A percentile compares a stretch with the other conserved stretches of the same genome.
These are phyloP conservation scores for Linurgus olivaceus DNA, from an alignment of 2,797 vertebrate species.

Conservation along the genomic window DNA sequence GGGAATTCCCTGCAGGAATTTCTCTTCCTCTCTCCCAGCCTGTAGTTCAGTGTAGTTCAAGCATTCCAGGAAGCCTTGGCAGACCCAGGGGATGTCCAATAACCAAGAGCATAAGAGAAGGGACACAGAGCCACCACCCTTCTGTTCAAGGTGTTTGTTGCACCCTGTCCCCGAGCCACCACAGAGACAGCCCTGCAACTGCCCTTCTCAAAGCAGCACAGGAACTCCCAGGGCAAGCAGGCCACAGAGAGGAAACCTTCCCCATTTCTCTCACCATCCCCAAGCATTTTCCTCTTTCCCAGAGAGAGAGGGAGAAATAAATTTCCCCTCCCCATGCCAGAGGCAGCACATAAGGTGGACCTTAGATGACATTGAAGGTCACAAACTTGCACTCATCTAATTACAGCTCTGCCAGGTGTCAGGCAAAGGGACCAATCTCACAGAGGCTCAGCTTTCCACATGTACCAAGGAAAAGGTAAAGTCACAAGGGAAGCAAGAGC, in stretches of 20 bases:
- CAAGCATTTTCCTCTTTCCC: not conserved
- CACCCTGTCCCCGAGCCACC: not conserved
- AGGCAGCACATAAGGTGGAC: not conserved
- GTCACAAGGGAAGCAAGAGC: not conserved
- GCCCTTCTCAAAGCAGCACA: not conserved
- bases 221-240: not conserved
- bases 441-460: not conserved
- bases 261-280: not conserved
- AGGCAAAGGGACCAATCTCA: not conserved
- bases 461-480: not conserved
- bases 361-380: not conserved
- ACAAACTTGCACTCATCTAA: not conserved
- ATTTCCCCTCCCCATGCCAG: not conserved
- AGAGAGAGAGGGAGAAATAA: not conserved
- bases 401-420: not conserved
- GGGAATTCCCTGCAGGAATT: not conserved
- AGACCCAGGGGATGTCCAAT: not conserved
- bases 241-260: not conserved
- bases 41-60: not conserved
- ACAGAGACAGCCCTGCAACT: not conserved
- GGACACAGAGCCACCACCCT: not conserved
- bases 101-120: not conserved
- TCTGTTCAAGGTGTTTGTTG: not conserved
- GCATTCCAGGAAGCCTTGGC: not conserved
- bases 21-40: not conserved